These are phyloP conservation scores for Formica exsecta DNA, from an alignment of 1,140 invertebrate genomes.

Conservation along the genomic window DNA sequence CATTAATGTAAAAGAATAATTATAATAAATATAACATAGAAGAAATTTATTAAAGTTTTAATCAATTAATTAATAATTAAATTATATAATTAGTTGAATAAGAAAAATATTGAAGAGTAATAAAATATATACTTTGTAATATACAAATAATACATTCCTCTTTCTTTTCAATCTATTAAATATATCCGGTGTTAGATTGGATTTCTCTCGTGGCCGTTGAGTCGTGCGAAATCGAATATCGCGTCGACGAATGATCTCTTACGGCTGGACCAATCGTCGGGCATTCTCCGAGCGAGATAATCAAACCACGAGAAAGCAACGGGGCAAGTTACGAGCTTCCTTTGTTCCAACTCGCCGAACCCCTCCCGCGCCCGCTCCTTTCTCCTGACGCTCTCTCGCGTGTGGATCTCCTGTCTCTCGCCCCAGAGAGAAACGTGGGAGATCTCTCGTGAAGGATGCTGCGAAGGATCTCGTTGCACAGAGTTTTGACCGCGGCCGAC, in stretches of 20 bases:
- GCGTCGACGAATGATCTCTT: slow-evolving; percentile 51
- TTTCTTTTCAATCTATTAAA: slow-evolving; percentile 13
- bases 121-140: no score
- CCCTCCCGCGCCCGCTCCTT: background rate
- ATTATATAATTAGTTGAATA: no score
- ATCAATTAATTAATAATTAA: no score
- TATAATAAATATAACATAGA: no score
- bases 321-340: slow-evolving; percentile 76
- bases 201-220: slow-evolving; percentile 46
- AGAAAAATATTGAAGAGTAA: no score
- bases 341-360: slow-evolving; percentile 79
- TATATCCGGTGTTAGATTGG: slow-evolving; percentile 42
- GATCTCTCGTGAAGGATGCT: slow-evolving; percentile 51
- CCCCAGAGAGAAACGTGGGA: background rate
- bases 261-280: slow-evolving; percentile 28
- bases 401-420: no score
- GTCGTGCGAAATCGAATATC: slow-evolving; percentile 59
- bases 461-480: background rate
- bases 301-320: slow-evolving; percentile 60
- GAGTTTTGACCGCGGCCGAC: slow-evolving; percentile 6
- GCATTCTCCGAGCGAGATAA: slow-evolving; percentile 42
- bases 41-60: no score
- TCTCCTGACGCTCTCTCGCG: slow-evolving; percentile 14
- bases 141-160: background rate
- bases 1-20: no score